Percentiles rank a stretch among this genome's conserved stretches.
These are phyloP conservation scores for Psittacula echo DNA, from an alignment of 2,797 vertebrate species.

Conservation along the genomic window DNA sequence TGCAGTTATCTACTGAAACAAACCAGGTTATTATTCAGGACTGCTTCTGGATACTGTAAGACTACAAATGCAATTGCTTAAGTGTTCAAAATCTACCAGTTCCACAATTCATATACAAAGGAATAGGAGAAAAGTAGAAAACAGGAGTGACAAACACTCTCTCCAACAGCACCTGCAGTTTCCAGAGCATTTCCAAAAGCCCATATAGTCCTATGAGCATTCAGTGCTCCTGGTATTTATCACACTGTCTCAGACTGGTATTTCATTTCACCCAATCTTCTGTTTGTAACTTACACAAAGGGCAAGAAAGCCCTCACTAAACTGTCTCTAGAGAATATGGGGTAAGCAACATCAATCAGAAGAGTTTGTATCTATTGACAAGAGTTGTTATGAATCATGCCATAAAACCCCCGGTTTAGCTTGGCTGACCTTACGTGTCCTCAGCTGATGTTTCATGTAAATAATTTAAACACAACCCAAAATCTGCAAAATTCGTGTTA, in stretches of 20 bases:
- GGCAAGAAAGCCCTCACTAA: background rate
- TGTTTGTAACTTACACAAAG: background rate
- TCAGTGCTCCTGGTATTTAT: background rate
- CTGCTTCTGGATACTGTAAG: background rate
- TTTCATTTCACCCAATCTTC: background rate
- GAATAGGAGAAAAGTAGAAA: background rate
- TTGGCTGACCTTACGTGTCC: background rate
- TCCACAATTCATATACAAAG: background rate
- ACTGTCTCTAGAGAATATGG: background rate
- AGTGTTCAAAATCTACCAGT: background rate
- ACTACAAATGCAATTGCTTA: rapidly evolving
- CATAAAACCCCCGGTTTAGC: background rate
- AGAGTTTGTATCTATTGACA: background rate
- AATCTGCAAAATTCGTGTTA: background rate
- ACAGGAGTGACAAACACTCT: background rate
- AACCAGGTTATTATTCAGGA: background rate
- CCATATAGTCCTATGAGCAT: background rate
- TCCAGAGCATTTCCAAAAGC: background rate
- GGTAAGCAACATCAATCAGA: background rate
- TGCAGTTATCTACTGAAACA: rapidly evolving
- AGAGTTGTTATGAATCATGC: background rate
- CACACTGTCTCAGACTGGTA: background rate
- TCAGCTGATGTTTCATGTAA: background rate
- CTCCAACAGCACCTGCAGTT: background rate
- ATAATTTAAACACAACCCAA: background rate